Conservation (phyloP, 92 coral and sea anemone species). For the Pocillopora grandis region DNA sequence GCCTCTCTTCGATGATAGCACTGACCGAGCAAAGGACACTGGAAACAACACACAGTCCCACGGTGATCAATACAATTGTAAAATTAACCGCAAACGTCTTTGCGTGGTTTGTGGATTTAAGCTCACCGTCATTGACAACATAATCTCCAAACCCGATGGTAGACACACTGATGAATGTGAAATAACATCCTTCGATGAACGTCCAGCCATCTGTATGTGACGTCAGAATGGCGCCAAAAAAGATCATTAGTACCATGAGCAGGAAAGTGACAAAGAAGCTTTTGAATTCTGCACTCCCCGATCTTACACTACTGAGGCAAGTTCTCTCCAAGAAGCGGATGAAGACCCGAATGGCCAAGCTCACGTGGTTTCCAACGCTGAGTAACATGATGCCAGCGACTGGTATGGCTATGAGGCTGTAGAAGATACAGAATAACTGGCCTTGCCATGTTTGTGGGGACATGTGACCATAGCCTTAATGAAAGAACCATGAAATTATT, state of each 20-base stretch:
- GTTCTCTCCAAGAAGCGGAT: conserved; percentile 72
- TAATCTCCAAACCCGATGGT: conserved; percentile 98
- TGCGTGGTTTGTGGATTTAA: conserved; percentile 57
- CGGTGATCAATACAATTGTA: conserved; percentile 76
- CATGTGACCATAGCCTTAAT: conserved; percentile 90
- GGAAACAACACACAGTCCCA: conserved; percentile 93
- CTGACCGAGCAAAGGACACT: conserved; percentile 94
- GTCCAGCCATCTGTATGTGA: conserved; percentile 93
- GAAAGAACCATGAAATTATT: not conserved
- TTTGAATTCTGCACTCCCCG: conserved; percentile 67
- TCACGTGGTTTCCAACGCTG: conserved; percentile 89
- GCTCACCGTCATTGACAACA: conserved; percentile 89
- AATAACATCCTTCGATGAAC: conserved; percentile 86
- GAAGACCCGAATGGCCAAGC: conserved; percentile 70
- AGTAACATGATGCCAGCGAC: conserved; percentile 89
- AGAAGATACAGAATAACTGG: conserved; percentile 89
- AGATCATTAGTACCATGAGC: conserved; percentile 83
- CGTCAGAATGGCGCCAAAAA: conserved; percentile 87
- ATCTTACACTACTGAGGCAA: conserved; percentile 66
- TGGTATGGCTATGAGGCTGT: conserved; percentile 87
- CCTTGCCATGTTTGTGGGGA: conserved; percentile 91
- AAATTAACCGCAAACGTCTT: conserved; percentile 77
- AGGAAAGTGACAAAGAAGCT: conserved; percentile 79
- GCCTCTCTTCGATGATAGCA: conserved; percentile 85
- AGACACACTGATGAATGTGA: conserved; percentile 88